phyloP scores from a whole-genome alignment of 2,113 vertebrate genomes.

The Proteles cristata region DNA sequence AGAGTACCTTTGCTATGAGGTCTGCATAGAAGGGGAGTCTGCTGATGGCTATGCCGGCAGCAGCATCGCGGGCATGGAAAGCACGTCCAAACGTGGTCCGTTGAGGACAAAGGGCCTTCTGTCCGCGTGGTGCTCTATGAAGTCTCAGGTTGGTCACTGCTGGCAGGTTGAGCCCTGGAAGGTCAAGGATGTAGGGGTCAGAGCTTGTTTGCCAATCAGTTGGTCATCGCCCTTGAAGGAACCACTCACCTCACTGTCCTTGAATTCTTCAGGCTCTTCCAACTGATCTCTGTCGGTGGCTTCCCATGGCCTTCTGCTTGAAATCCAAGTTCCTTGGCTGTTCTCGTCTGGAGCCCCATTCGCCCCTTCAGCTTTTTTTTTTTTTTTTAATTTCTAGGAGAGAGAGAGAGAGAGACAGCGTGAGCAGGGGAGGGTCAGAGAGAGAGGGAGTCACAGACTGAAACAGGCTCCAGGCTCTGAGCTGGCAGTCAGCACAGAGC shows the following conservation, averaged over 20 bases:
- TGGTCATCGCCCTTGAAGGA: not conserved
- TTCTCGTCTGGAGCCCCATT: not conserved
- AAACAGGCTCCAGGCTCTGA: too few relatives aligned
- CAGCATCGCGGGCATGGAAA: not conserved
- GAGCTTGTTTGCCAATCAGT: not conserved
- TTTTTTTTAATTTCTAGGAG: too few relatives aligned
- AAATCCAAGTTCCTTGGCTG: not conserved
- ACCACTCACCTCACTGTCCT: accelerated
- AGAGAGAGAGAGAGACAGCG: too few relatives aligned
- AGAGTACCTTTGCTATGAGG: not conserved
- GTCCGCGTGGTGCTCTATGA: accelerated
- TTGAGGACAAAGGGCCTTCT: not conserved
- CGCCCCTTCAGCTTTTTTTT: not conserved
- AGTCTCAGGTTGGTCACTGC: not conserved
- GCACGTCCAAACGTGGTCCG: not conserved
- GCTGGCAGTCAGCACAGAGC: too few relatives aligned
- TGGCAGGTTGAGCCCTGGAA: not conserved
- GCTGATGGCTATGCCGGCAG: not conserved
- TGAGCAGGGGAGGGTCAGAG: too few relatives aligned
- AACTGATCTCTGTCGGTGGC: not conserved
- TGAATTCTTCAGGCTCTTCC: not conserved
- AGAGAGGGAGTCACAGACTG: too few relatives aligned
- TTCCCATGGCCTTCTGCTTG: not conserved
- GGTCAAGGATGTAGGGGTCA: not conserved
- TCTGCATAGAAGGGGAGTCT: not conserved